phyloP scores from a whole-genome alignment of 2,113 vertebrate genomes.

The Nannobrachium achirus region DNA sequence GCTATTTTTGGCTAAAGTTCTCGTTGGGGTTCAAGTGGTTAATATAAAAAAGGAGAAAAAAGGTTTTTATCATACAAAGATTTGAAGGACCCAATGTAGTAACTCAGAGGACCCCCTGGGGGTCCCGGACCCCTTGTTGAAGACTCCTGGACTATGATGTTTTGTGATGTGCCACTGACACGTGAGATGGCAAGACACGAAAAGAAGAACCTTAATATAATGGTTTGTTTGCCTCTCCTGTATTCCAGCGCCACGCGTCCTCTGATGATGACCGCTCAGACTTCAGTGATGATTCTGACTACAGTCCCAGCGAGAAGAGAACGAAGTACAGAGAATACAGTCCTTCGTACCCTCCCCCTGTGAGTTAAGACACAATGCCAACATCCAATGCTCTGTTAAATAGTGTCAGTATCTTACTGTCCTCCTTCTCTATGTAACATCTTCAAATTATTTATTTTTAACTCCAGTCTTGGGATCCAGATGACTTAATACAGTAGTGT shows the following conservation, averaged over 20 bases:
- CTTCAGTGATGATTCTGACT: constrained; percentile 93
- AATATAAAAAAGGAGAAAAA: no score
- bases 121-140: no score
- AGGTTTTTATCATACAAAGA: no score
- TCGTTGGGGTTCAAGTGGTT: no score
- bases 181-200: no score
- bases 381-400: not conserved
- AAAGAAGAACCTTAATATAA: not conserved
- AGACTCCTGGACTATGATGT: no score
- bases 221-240: not conserved
- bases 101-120: no score
- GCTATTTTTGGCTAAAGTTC: no score
- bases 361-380: constrained; percentile 54
- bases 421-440: not conserved
- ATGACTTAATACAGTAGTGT: no score
- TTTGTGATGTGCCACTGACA: no score
- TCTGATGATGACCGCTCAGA: constrained; percentile 95
- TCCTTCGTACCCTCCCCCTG: constrained; percentile 84
- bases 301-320: constrained; percentile 91
- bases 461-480: no score
- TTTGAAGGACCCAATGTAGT: no score
- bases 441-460: not conserved
- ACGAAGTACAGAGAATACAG: constrained; percentile 92
- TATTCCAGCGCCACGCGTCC: constrained; percentile 88
- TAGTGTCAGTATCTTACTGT: not conserved